Conservation (phyloP, 2,113 vertebrate genomes). For the Neopipo cinnamomea region DNA sequence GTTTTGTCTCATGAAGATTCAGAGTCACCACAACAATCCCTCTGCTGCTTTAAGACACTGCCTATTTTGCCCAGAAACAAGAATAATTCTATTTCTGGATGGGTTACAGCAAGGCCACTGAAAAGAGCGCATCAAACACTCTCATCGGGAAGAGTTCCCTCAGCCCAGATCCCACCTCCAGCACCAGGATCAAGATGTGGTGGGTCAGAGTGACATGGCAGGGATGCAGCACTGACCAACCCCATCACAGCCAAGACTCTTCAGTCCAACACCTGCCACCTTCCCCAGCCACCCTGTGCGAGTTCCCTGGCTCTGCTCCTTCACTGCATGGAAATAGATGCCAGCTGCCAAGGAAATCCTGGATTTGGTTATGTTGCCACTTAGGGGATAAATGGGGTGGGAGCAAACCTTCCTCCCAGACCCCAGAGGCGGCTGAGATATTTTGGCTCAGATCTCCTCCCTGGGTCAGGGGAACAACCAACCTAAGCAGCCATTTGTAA, state of each 20-base stretch:
- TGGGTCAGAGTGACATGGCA: accelerated
- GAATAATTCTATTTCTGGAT: not conserved
- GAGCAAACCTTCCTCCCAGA: not conserved
- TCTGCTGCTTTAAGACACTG: not conserved
- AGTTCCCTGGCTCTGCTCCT: not conserved
- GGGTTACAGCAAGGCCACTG: not conserved
- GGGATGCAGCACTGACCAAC: not conserved
- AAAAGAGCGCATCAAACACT: not conserved
- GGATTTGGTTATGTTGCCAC: not conserved
- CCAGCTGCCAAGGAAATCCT: not conserved
- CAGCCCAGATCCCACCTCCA: not conserved
- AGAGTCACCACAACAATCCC: no score
- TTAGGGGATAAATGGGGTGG: accelerated
- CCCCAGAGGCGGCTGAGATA: not conserved
- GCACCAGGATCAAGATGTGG: not conserved
- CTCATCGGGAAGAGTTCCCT: not conserved
- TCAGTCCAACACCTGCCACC: accelerated
- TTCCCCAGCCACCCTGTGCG: accelerated
- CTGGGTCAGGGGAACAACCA: not conserved
- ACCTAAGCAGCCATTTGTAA: not conserved
- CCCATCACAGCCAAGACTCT: not conserved
- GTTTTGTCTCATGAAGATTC: not conserved
- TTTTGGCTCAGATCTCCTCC: not conserved
- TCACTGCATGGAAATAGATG: not conserved
- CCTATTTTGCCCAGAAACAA: not conserved